Conservation (phyloP, 2,797 vertebrate species). For the Myotis findleyi region DNA sequence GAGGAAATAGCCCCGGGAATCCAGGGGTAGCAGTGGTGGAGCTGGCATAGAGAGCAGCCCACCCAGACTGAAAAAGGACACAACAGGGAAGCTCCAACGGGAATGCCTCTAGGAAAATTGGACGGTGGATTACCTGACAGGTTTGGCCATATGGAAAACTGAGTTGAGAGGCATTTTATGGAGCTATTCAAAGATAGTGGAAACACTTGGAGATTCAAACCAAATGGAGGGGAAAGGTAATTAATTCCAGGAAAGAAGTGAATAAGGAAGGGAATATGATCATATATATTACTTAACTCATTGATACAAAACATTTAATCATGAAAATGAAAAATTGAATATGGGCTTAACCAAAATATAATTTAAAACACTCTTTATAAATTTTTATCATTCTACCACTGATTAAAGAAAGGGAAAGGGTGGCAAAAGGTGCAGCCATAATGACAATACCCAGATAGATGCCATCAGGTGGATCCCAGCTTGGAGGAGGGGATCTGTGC, state of each 20-base stretch:
- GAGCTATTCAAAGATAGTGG: not conserved
- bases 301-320: not conserved
- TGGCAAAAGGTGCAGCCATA: not conserved
- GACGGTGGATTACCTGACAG: not conserved
- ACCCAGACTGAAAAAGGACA: not conserved
- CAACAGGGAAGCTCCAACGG: not conserved
- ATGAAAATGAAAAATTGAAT: not conserved
- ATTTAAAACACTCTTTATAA: not conserved
- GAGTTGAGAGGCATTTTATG: not conserved
- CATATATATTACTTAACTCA: not conserved
- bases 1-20: not conserved
- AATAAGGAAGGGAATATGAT: not conserved
- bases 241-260: not conserved
- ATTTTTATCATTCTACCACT: not conserved
- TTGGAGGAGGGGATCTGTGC: not conserved
- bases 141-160: not conserved
- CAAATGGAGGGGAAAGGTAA: not conserved
- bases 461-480: not conserved
- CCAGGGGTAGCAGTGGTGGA: not conserved
- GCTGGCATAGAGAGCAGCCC: not conserved
- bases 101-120: not conserved
- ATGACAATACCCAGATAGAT: not conserved
- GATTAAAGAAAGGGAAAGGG: not conserved
- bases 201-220: slow-evolving; percentile 17
- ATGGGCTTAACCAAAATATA: not conserved